Evolutionary conservation across 1,140 invertebrate genomes (phyloP).

Genomic region (Heliconius himera): DNA sequence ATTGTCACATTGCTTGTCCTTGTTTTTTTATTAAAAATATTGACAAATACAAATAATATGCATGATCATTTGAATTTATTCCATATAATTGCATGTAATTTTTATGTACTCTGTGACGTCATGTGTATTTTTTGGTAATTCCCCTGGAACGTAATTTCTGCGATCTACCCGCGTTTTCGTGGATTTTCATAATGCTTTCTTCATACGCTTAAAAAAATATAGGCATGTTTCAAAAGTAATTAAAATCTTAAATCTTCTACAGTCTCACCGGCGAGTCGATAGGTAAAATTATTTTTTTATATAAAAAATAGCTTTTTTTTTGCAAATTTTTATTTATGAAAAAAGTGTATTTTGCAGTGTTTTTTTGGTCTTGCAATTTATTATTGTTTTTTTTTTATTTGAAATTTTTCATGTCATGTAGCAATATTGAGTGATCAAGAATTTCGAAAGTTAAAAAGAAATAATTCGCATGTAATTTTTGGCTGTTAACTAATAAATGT

Average conservation of each 20-base stretch:
- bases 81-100: not conserved
- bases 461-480: constrained; percentile 27
- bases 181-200: constrained; percentile 34
- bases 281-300: constrained; percentile 51
- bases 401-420: constrained; percentile 49
- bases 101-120: not conserved
- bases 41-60: not conserved
- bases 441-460: constrained; percentile 31
- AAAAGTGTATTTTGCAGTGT: constrained; percentile 50
- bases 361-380: constrained; percentile 40
- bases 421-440: constrained; percentile 70
- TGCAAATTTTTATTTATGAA: constrained; percentile 10
- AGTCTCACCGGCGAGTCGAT: constrained; percentile 59
- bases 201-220: constrained; percentile 32
- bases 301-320: constrained; percentile 37
- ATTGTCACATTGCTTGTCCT: constrained; percentile 2
- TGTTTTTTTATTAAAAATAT: not conserved
- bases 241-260: constrained; percentile 47
- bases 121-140: constrained; percentile 16
- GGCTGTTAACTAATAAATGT: constrained; percentile 4
- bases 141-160: not conserved
- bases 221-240: constrained; percentile 46
- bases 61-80: not conserved
- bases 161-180: not conserved
- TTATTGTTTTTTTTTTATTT: constrained; percentile 35